phyloP scores from a whole-genome alignment of 1,140 invertebrate species.

The Catajapyx aquilonaris region DNA sequence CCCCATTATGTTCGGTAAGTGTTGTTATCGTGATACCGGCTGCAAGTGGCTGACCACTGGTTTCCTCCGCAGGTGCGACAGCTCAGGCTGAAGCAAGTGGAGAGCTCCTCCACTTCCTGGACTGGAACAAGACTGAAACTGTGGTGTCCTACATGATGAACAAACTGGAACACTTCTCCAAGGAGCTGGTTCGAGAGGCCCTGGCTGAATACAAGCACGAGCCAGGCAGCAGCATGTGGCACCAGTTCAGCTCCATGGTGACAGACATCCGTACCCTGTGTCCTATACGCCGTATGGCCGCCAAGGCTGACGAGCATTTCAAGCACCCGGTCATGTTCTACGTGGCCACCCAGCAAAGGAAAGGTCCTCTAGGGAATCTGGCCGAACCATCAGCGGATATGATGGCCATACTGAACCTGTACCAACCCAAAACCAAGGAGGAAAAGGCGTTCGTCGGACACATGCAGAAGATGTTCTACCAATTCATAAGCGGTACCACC shows the following conservation, averaged over 20 bases:
- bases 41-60: too few species aligned
- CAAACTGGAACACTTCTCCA: slow-evolving; percentile 8
- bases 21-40: too few species aligned
- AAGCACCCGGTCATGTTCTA: slow-evolving; percentile 12
- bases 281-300: slow-evolving; percentile 13
- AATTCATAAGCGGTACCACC: slow-evolving; percentile 14
- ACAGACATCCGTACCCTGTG: slow-evolving; percentile 17
- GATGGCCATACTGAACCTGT: slow-evolving; percentile 15
- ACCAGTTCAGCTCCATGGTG: slow-evolving; percentile 14
- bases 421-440: slow-evolving; percentile 7
- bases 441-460: slow-evolving; percentile 13
- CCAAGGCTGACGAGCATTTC: slow-evolving; percentile 9
- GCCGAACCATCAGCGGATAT: slow-evolving; percentile 15
- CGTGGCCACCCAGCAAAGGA: slow-evolving; percentile 12
- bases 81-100: slow-evolving; percentile 9
- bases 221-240: slow-evolving; percentile 11
- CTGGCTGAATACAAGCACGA: slow-evolving; percentile 8
- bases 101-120: slow-evolving; percentile 10
- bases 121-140: slow-evolving; percentile 10
- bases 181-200: slow-evolving; percentile 7
- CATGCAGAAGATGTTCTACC: slow-evolving; percentile 17
- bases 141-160: slow-evolving; percentile 9
- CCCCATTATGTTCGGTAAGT: not conserved
- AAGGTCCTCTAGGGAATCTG: slow-evolving; percentile 8
- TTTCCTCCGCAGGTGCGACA: slow-evolving; percentile 4